phyloP scores from a whole-genome alignment of 2,113 vertebrate species.

The Calidris pugnax region DNA sequence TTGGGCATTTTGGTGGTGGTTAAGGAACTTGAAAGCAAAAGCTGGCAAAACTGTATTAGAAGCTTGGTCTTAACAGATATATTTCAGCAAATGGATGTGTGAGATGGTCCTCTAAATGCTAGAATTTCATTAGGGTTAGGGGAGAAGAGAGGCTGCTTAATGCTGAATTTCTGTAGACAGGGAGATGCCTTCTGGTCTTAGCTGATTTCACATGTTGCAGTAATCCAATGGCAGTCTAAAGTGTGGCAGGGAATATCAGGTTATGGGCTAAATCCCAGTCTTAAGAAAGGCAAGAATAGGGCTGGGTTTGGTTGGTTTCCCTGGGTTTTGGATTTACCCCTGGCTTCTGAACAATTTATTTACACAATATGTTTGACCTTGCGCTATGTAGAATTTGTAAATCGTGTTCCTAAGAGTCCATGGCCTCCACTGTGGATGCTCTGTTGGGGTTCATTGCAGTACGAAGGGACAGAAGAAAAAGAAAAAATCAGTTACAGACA shows the following conservation, averaged over 20 bases:
- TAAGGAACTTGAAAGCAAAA: neutral
- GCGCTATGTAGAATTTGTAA: neutral
- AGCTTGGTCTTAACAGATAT: neutral
- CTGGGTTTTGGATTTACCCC: neutral
- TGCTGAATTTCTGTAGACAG: neutral
- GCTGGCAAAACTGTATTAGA: neutral
- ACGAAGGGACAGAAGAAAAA: neutral
- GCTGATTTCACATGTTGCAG: neutral
- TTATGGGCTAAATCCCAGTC: neutral
- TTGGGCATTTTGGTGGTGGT: neutral
- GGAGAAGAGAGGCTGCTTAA: neutral
- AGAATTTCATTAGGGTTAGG: neutral
- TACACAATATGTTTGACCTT: neutral
- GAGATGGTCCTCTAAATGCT: neutral
- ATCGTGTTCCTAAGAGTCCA: neutral
- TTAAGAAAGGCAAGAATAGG: neutral
- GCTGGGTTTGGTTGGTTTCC: neutral
- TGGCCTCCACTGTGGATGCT: neutral
- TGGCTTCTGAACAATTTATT: neutral
- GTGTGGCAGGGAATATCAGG: neutral
- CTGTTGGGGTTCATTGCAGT: neutral
- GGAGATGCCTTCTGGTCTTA: neutral
- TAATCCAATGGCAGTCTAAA: neutral
- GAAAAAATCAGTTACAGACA: neutral
- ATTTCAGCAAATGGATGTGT: neutral